A percentile compares a stretch with the other conserved stretches of the same genome.
phyloP scores from a whole-genome alignment of 2,888 invertebrate genomes.

The Drepana falcataria region DNA sequence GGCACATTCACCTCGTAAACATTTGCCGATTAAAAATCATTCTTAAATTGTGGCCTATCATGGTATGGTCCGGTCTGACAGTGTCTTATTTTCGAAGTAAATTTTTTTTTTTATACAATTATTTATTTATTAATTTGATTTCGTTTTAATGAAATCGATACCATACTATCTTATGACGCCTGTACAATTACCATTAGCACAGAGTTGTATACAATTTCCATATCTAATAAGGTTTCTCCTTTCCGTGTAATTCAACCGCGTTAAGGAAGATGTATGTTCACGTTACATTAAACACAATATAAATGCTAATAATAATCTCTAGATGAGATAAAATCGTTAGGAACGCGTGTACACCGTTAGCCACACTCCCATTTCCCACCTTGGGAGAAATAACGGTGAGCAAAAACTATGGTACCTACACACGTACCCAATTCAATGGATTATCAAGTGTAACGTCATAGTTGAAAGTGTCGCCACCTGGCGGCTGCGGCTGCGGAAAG shows the following conservation, averaged over 20 bases:
- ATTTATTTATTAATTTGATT: no score
- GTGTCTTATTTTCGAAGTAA: no score
- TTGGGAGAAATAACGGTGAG: background rate
- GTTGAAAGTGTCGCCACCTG: slow-evolving; percentile 57
- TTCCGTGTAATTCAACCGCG: background rate
- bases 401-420: background rate
- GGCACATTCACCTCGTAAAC: no score
- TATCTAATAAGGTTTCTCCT: no score
- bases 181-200: no score
- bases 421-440: background rate
- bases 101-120: no score
- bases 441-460: background rate
- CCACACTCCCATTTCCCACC: background rate
- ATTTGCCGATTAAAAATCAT: no score
- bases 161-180: no score
- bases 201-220: no score
- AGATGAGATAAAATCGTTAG: background rate
- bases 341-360: background rate
- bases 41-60: no score
- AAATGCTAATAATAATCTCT: background rate
- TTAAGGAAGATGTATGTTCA: background rate
- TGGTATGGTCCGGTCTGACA: no score
- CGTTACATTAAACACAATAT: background rate
- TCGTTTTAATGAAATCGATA: no score
- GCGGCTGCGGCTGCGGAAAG: slow-evolving; percentile 47